These are phyloP conservation scores for Odocoileus virginianus DNA, from an alignment of 2,113 vertebrate species.

Conservation along the genomic window DNA sequence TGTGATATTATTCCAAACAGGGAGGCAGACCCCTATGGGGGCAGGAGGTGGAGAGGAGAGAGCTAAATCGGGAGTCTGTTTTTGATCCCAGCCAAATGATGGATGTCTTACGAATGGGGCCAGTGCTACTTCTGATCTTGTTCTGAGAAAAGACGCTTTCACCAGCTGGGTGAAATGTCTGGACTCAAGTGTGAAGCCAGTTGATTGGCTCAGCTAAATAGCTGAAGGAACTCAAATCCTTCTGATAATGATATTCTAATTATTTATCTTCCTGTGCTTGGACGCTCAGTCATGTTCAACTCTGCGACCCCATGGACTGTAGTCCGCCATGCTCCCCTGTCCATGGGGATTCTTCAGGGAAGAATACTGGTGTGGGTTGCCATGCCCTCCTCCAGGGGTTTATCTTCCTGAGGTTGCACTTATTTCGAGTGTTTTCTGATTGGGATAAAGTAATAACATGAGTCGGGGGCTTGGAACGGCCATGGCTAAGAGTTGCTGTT, in stretches of 20 bases:
- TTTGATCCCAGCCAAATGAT: neutral
- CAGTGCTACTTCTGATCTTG: slow-evolving; percentile 17
- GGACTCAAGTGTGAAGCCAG: neutral
- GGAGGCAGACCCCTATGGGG: neutral
- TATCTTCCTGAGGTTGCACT: neutral
- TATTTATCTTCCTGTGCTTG: neutral
- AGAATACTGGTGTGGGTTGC: neutral
- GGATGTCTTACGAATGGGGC: neutral
- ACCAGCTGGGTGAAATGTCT: neutral
- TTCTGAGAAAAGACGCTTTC: neutral
- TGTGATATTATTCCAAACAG: neutral
- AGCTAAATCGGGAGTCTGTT: neutral
- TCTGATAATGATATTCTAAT: neutral
- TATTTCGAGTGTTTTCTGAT: neutral
- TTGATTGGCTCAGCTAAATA: neutral
- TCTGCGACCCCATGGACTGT: neutral
- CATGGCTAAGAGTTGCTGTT: neutral
- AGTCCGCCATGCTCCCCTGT: neutral
- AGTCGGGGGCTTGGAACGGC: neutral
- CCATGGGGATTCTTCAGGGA: neutral
- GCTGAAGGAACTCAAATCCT: neutral
- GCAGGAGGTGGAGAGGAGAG: neutral
- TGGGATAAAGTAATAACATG: neutral
- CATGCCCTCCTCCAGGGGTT: neutral
- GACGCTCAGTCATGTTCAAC: neutral